Base-by-base conservation (phyloP, 2,797 vertebrate species). In the Gephyroberyx darwinii region DNA sequence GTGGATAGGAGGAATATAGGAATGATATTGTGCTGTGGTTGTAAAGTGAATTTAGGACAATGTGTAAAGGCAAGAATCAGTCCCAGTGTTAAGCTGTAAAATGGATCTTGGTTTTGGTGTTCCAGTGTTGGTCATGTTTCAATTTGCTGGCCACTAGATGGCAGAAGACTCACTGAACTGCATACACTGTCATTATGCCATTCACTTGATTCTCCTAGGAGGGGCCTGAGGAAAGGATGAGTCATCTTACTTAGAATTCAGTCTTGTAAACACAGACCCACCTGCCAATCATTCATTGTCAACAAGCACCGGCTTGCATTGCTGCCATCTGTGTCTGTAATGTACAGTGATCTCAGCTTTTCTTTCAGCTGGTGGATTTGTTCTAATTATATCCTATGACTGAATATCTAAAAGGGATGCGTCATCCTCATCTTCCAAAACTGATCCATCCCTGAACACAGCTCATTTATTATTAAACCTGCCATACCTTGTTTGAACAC, bases 181-280 rank as follows among this genome's bases (percentile, higher is more conserved):
- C 63, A 68, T 26, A 48, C 41, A 30, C 26, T 70, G 65, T 50
- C 65, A 33, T 74, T 83, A 77, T 64, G 37, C 67, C 69, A 66
- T 83, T 83, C 81, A 67, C 81, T 65, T 77, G 64, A 67, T 61
- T 71, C 80, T 87, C 71, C 57, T 37, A 77, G 78, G 85, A 84
- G 84, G 85, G 48, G 80, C 57, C 76, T 55, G 74, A 77, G 77
- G 70, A 86, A 77, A 71, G 84, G 84, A 91, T 92, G 92, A 92
- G 75, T 92, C 92, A 92, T 86, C 87, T 73, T 62, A 77, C 82
- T 89, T 77, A 77, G 79, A 85, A 87, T 90, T 82, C 85, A 84
- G 68, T 63, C 79, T 82, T 75, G 65, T 59, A 77, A 85, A 70
- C 77, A 70, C 77, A 74, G 58, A 84, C 59, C 26, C 66, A 77